Conservation (phyloP, 2,113 vertebrate species). For the Glaucomys volans region DNA sequence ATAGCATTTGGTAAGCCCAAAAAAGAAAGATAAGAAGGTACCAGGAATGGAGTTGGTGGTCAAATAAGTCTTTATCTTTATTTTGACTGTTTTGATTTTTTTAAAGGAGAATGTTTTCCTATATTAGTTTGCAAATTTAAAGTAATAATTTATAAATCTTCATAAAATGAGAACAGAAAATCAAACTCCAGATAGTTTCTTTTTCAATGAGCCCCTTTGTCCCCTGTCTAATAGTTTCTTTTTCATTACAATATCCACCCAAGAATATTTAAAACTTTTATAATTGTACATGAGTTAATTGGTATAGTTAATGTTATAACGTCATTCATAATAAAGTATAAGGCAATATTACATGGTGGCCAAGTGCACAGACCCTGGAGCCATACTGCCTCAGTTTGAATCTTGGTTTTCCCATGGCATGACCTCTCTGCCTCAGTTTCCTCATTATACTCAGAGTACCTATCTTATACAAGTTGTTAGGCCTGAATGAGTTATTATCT, state of each 20-base stretch:
- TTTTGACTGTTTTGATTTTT: background rate
- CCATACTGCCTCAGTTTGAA: background rate
- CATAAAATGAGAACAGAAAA: conserved; percentile 18
- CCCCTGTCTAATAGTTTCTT: conserved; percentile 6
- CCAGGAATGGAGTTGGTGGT: background rate
- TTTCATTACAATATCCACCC: background rate
- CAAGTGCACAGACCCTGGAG: background rate
- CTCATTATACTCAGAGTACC: background rate
- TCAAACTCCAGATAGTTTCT: background rate
- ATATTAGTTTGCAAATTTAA: background rate
- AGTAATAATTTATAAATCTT: background rate
- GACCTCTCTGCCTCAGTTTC: background rate
- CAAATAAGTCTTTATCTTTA: background rate
- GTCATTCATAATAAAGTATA: background rate
- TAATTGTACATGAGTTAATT: background rate
- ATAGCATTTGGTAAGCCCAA: background rate
- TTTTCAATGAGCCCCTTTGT: background rate
- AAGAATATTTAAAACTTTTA: conserved; percentile 1
- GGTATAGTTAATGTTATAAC: background rate
- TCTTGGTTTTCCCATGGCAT: background rate
- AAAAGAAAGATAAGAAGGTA: background rate
- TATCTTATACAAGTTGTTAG: background rate
- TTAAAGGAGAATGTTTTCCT: background rate
- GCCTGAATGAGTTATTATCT: background rate
- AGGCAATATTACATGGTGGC: background rate